Conservation (phyloP, 2,888 invertebrate species). For the Chymomyza caudatula region DNA sequence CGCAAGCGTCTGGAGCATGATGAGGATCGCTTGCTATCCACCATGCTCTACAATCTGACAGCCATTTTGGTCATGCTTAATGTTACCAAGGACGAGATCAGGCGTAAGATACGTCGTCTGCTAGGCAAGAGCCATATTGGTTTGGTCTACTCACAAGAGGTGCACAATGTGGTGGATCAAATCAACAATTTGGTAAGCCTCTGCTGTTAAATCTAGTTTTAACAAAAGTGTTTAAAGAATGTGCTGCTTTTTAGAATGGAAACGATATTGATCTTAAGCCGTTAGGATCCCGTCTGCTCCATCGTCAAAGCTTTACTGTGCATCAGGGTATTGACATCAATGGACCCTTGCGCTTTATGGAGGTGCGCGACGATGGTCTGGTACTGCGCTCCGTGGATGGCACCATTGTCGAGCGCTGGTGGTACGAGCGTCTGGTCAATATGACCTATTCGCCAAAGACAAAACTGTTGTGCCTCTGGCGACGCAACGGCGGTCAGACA, state of each 20-base stretch:
- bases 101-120: constrained; percentile 91
- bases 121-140: constrained; percentile 99
- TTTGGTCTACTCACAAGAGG: constrained; percentile 96
- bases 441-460: constrained; percentile 99
- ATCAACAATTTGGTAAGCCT: constrained; percentile 92
- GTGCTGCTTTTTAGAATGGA: constrained; percentile 85
- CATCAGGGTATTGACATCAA: constrained; percentile 96
- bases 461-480: constrained; percentile 97
- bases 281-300: constrained; percentile 93
- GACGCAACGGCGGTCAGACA: constrained; percentile 95
- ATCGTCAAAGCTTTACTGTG: constrained; percentile 98
- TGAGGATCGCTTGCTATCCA: constrained; percentile 96
- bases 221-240: not conserved
- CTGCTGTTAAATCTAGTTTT: not conserved
- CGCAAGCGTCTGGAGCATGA: constrained; percentile 97
- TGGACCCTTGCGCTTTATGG: constrained; percentile 92
- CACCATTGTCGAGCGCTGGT: constrained; percentile 96
- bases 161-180: constrained; percentile 96
- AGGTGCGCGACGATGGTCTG: constrained; percentile 97
- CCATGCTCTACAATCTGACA: constrained; percentile 96
- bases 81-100: constrained; percentile 89
- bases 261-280: constrained; percentile 99
- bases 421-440: constrained; percentile 99
- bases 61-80: constrained; percentile 96
- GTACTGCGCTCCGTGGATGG: constrained; percentile 90